Evolutionary conservation across 1,140 invertebrate species (phyloP).

Genomic region (Papilio glaucus): DNA sequence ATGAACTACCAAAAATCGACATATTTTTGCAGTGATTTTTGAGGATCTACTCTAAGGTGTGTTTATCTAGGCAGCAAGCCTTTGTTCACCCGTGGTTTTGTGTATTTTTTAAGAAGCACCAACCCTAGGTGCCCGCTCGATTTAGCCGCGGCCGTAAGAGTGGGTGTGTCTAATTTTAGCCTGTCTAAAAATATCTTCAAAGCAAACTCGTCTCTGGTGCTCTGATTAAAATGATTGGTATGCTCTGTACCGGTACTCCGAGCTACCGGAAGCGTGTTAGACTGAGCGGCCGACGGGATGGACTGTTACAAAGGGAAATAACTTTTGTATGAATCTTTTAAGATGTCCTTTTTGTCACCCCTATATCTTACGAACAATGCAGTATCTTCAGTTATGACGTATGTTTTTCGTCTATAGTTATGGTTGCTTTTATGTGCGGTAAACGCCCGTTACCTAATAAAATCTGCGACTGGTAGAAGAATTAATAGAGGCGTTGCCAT

Average conservation of each 20-base stretch:
- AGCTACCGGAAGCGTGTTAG: constrained; percentile 40
- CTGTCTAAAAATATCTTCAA: constrained; percentile 51
- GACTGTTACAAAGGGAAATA: background rate
- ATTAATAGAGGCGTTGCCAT: too few species aligned
- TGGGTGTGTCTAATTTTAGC: constrained; percentile 56
- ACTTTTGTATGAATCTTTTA: too few species aligned
- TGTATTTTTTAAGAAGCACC: background rate
- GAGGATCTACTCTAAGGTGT: background rate
- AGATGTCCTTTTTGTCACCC: too few species aligned
- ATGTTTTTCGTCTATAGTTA: too few species aligned
- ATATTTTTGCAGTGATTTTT: too few species aligned
- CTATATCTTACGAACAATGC: too few species aligned
- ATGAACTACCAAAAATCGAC: too few species aligned
- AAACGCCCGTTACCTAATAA: too few species aligned
- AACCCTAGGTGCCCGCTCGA: constrained; percentile 30
- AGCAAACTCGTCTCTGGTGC: constrained; percentile 41
- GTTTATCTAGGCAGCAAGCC: background rate
- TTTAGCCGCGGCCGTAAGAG: constrained; percentile 44
- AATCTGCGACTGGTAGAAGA: too few species aligned
- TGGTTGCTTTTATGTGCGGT: too few species aligned
- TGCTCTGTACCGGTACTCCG: constrained; percentile 27
- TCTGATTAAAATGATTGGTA: constrained; percentile 40
- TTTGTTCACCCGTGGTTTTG: background rate
- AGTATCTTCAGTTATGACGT: too few species aligned
- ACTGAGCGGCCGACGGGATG: constrained; percentile 36